Base-by-base conservation (phyloP, 1,140 invertebrate genomes). In the Thalassaphorura encarpata region DNA sequence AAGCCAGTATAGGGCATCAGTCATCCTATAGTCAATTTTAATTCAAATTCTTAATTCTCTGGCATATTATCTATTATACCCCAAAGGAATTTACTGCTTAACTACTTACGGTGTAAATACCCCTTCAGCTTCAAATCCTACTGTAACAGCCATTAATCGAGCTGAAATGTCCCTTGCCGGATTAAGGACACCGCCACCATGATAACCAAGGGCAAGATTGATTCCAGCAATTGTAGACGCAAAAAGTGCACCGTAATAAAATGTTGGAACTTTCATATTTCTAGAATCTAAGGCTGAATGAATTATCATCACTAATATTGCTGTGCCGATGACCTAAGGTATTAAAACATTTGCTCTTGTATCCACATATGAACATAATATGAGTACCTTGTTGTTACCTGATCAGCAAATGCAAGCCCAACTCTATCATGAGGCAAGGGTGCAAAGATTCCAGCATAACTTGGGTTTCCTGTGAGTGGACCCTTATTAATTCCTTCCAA, bases 121-220 rank as follows among this genome's bases (percentile, higher is more conserved):
- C 8, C 27, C 15, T 11, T 11, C 33, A 13, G 33, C 33, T 11
- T 48, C 19, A 6, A 43, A 6, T 21, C 58, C 58, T 15, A 60
- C 13, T 11, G 24, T 54, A 15, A 40, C 11, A 26, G 52, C 52
- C 21, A 46, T 46, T 24, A 60, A 19, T 29, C 52, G 47, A 33
- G 58, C 52, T 11, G 19, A 16, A 3, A 60, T 11, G 28, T 60
- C 58, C 23, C 58, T 40, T 2, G 58, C 58, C n/a, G 58, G 58
- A 45, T 60, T 60, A 27, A 60, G 51, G 5, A 43, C 36, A 21
- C 6, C 51, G 5, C 51, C 51, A 11, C 33, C 36, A 18, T 53
- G 19, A 18, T 15, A 6, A 6, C 51, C 48, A 23, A 51, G 33
- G 3, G 48, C 48, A 39, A 18, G 33, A 16, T 39, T 51, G 31